These are phyloP conservation scores for Spheniscus humboldti DNA, from an alignment of 2,797 vertebrate species.

Conservation along the genomic window DNA sequence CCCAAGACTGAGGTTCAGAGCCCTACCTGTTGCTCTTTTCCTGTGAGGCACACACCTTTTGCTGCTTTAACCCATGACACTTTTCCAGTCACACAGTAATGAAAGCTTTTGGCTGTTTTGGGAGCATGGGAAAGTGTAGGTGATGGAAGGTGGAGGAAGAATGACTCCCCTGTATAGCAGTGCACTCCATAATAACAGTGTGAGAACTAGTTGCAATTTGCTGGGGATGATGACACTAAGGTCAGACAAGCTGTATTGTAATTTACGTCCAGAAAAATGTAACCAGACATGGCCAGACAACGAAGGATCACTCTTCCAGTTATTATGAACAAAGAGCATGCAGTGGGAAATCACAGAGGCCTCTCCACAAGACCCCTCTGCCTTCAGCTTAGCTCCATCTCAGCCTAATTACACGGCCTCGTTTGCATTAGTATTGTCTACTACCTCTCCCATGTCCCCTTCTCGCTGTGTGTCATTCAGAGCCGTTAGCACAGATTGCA, in stretches of 20 bases:
- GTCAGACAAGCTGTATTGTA: slow-evolving; percentile 31
- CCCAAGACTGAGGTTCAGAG: neutral
- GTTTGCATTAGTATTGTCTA: slow-evolving; percentile 17
- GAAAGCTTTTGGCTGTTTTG: neutral
- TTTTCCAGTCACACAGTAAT: neutral
- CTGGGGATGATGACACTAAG: slow-evolving; percentile 32
- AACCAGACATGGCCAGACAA: slow-evolving; percentile 52
- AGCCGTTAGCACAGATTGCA: slow-evolving; percentile 30
- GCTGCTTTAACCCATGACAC: neutral
- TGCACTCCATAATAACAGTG: neutral
- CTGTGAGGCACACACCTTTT: neutral
- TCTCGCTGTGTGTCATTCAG: neutral
- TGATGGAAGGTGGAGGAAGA: neutral
- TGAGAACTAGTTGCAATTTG: slow-evolving; percentile 49
- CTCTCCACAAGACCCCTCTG: slow-evolving; percentile 20
- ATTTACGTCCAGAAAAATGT: slow-evolving; percentile 50
- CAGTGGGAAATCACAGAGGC: slow-evolving; percentile 7
- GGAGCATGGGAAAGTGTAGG: neutral
- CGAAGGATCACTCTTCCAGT: slow-evolving; percentile 14
- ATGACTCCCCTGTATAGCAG: neutral
- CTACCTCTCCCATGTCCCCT: neutral
- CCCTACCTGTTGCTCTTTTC: neutral
- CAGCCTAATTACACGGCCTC: neutral
- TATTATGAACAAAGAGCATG: slow-evolving; percentile 33
- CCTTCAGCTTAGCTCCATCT: slow-evolving; percentile 21